Conservation (phyloP, 1,140 invertebrate genomes). For the Phocides pigmalion region DNA sequence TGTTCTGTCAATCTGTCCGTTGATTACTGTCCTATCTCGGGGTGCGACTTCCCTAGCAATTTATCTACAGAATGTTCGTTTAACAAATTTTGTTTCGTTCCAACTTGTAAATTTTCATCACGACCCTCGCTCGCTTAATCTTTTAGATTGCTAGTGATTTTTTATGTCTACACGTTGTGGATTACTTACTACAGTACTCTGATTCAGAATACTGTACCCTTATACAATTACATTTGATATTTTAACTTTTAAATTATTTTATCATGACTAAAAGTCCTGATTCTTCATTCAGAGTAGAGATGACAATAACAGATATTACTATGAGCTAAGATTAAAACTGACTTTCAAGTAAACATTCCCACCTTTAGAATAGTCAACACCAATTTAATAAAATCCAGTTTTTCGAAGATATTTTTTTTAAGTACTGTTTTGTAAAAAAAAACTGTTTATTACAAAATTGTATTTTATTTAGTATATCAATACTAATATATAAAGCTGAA, state of each 20-base stretch:
- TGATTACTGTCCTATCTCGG: slow-evolving; percentile 22
- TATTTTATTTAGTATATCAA: too few species aligned
- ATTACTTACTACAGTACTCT: not conserved
- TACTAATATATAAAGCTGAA: too few species aligned
- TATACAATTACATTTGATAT: not conserved
- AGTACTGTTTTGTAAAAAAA: too few species aligned
- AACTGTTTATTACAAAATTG: too few species aligned
- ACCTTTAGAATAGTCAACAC: too few species aligned
- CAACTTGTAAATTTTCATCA: slow-evolving; percentile 23
- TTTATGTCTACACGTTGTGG: slow-evolving; percentile 4
- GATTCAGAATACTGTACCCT: not conserved
- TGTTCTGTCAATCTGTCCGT: slow-evolving; percentile 15
- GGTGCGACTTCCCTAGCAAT: slow-evolving; percentile 7
- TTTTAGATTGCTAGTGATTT: slow-evolving; percentile 13
- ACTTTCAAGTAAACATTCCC: too few species aligned
- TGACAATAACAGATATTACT: not conserved
- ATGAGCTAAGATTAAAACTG: too few species aligned
- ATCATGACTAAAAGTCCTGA: not conserved
- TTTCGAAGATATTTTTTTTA: too few species aligned
- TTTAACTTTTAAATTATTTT: not conserved
- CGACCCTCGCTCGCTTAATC: slow-evolving; percentile 6
- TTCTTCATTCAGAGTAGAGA: not conserved
- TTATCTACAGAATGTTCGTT: slow-evolving; percentile 6
- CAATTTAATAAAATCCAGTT: too few species aligned
- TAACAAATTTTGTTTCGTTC: slow-evolving; percentile 19